Conservation (phyloP, 1,140 invertebrate species). For the Proctacanthus coquilletti region DNA sequence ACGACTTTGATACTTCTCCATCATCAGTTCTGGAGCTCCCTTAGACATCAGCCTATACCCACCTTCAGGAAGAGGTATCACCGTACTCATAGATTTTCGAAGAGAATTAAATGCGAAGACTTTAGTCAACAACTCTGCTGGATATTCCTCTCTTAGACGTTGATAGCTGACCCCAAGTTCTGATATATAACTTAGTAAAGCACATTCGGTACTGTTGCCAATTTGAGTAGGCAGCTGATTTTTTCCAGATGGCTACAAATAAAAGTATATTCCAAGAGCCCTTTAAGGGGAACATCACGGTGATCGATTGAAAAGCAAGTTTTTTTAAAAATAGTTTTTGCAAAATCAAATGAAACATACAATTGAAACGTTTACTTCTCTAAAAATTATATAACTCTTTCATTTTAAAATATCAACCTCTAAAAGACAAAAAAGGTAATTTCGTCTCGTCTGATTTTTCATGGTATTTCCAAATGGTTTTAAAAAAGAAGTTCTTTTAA, state of each 20-base stretch:
- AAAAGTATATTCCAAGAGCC: too few species aligned
- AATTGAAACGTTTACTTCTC: too few species aligned
- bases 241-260: slow-evolving; percentile 46
- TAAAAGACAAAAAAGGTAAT: too few species aligned
- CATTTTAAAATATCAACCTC: too few species aligned
- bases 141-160: slow-evolving; percentile 62
- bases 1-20: slow-evolving; percentile 70
- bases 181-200: slow-evolving; percentile 81
- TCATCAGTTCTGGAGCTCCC: slow-evolving; percentile 94
- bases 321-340: too few species aligned
- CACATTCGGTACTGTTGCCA: slow-evolving; percentile 97
- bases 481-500: too few species aligned
- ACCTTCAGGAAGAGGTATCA: slow-evolving; percentile 62
- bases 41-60: slow-evolving; percentile 88
- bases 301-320: too few species aligned
- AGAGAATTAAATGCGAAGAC: slow-evolving; percentile 98
- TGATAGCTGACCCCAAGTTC: slow-evolving; percentile 81
- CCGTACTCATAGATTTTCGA: slow-evolving; percentile 94
- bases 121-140: slow-evolving; percentile 81
- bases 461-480: too few species aligned
- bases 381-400: too few species aligned
- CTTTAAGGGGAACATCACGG: too few species aligned
- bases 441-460: too few species aligned
- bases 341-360: too few species aligned
- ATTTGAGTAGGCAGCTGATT: slow-evolving; percentile 78